Conservation (phyloP, 2,113 vertebrate species). For the Prunella himalayana region DNA sequence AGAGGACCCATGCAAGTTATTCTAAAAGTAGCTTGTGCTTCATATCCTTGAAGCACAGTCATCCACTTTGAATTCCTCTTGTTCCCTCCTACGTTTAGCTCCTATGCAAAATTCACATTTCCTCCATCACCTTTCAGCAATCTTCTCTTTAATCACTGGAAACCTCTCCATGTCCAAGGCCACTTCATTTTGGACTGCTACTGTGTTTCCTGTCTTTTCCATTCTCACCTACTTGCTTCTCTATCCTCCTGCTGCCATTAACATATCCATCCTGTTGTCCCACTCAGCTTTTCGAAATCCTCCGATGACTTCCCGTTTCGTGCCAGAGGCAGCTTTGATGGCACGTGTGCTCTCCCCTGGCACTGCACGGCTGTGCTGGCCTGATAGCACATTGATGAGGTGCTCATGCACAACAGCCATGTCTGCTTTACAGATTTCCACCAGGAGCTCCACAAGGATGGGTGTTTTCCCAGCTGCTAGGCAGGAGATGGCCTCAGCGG, state of each 20-base stretch:
- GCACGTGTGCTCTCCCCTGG: neutral
- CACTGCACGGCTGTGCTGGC: neutral
- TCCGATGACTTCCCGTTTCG: accelerated
- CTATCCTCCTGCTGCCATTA: neutral
- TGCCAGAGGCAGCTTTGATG: neutral
- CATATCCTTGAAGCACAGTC: neutral
- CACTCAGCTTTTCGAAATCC: neutral
- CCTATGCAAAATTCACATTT: neutral
- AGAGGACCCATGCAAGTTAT: neutral
- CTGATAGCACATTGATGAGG: neutral
- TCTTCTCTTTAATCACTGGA: neutral
- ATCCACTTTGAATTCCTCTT: neutral
- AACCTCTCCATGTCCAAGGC: neutral
- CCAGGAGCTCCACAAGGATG: accelerated
- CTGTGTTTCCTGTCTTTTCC: neutral
- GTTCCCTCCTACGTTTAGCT: neutral
- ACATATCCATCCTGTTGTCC: neutral
- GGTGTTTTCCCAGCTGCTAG: constrained; percentile 8
- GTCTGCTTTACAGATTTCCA: neutral
- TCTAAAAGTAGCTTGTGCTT: neutral
- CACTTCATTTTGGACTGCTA: neutral
- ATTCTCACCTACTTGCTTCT: neutral
- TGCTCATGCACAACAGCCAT: neutral
- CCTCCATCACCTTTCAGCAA: neutral
- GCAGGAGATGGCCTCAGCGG: neutral